These are phyloP conservation scores for Chrysodeixis includens DNA, from an alignment of 2,888 invertebrate genomes.

Conservation along the genomic window DNA sequence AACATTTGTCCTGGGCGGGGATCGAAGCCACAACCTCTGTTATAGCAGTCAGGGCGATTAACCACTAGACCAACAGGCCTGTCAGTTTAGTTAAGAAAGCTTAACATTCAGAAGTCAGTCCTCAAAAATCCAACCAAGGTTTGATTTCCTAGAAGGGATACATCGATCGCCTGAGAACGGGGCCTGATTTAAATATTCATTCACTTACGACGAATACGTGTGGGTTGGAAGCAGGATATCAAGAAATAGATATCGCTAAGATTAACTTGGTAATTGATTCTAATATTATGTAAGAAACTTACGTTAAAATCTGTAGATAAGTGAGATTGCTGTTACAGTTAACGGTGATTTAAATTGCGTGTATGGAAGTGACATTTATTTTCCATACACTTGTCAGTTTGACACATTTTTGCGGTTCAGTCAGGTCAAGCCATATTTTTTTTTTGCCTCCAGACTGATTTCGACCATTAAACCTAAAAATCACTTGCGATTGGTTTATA, in stretches of 20 bases:
- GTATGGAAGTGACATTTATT: too few relatives aligned
- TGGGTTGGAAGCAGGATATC: constrained; percentile 2
- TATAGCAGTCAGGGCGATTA: too few relatives aligned
- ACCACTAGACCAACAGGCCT: too few relatives aligned
- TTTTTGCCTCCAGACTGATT: too few relatives aligned
- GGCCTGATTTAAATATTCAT: constrained; percentile 21
- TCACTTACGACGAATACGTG: constrained; percentile 11
- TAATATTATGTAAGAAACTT: neutral
- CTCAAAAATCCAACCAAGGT: constrained; percentile 1
- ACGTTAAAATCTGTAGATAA: neutral
- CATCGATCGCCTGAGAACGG: constrained; percentile 3
- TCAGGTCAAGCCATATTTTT: too few relatives aligned
- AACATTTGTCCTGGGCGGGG: neutral
- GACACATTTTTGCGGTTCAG: too few relatives aligned
- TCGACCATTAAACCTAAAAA: too few relatives aligned
- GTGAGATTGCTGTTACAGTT: too few relatives aligned
- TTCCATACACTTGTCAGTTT: too few relatives aligned
- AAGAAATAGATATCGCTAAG: neutral
- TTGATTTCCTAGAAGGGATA: neutral
- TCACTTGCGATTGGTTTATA: too few relatives aligned
- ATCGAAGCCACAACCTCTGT: neutral
- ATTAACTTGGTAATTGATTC: neutral
- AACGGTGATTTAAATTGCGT: too few relatives aligned
- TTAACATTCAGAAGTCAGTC: neutral
- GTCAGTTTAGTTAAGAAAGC: too few relatives aligned